Conservation (phyloP, 2,113 vertebrate species). For the Vombatus ursinus region DNA sequence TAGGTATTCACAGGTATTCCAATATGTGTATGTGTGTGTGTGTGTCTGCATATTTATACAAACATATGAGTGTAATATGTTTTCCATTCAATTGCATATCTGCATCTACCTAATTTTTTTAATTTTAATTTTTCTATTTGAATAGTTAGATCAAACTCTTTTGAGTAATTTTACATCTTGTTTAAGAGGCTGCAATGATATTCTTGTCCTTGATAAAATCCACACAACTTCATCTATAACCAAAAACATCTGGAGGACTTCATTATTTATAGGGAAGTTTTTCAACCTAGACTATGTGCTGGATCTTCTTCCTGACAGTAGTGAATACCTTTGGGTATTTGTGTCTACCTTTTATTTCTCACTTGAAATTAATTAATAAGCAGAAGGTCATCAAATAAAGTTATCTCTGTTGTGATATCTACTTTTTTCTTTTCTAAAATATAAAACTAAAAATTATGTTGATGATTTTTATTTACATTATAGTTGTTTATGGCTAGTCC, state of each 20-base stretch:
- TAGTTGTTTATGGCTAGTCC: background rate
- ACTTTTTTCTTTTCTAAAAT: background rate
- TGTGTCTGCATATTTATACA: too few relatives aligned
- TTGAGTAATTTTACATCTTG: background rate
- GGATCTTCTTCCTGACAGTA: background rate
- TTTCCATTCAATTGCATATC: background rate
- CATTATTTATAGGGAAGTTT: background rate
- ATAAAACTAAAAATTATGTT: background rate
- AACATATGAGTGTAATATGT: background rate
- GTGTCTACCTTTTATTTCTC: background rate
- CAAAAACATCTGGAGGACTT: background rate
- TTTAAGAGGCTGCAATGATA: background rate
- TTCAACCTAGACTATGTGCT: background rate
- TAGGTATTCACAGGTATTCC: background rate
- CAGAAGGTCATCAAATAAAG: background rate
- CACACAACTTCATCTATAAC: background rate
- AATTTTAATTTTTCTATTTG: background rate
- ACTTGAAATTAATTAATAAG: background rate
- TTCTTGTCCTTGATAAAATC: background rate
- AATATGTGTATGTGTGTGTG: background rate
- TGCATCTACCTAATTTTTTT: background rate
- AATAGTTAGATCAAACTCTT: background rate
- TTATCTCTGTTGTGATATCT: background rate
- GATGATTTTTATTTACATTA: background rate
- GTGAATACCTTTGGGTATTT: background rate